phyloP scores from a whole-genome alignment of 2,797 vertebrate species.

The Dicrostonyx torquatus region DNA sequence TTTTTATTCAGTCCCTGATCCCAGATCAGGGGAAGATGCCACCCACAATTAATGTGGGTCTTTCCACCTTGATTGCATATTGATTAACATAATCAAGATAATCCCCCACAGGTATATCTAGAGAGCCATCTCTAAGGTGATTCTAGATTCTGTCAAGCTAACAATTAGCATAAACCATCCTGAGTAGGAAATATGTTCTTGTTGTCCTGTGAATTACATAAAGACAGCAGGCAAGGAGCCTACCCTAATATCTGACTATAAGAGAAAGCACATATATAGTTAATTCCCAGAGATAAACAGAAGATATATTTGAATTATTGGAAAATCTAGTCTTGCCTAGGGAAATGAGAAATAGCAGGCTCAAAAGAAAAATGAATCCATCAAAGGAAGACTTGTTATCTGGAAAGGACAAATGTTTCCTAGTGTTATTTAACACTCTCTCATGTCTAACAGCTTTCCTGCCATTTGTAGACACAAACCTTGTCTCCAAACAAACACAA shows the following conservation, averaged over 20 bases:
- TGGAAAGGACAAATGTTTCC: slow-evolving; percentile 38
- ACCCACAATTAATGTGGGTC: background rate
- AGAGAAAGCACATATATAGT: background rate
- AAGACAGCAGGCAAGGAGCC: background rate
- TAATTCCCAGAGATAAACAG: slow-evolving; percentile 53
- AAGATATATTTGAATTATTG: slow-evolving; percentile 35
- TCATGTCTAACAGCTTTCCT: background rate
- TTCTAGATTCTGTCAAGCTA: background rate
- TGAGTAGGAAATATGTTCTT: background rate
- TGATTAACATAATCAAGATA: background rate
- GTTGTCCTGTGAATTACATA: background rate
- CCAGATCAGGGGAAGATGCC: too few species aligned
- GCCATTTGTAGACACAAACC: slow-evolving; percentile 38
- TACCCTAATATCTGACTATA: background rate
- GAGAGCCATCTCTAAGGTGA: background rate
- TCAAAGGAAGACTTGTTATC: background rate
- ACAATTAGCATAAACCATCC: background rate
- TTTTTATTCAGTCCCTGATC: background rate
- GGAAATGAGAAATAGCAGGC: background rate
- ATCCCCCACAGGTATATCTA: background rate
- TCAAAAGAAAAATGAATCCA: slow-evolving; percentile 33
- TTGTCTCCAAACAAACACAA: slow-evolving; percentile 38
- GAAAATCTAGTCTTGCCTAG: slow-evolving; percentile 30
- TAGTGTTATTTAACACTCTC: slow-evolving; percentile 6
- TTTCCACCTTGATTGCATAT: background rate